Conservation (phyloP, 2,888 invertebrate species). For the Arrhopalites spinosus region DNA sequence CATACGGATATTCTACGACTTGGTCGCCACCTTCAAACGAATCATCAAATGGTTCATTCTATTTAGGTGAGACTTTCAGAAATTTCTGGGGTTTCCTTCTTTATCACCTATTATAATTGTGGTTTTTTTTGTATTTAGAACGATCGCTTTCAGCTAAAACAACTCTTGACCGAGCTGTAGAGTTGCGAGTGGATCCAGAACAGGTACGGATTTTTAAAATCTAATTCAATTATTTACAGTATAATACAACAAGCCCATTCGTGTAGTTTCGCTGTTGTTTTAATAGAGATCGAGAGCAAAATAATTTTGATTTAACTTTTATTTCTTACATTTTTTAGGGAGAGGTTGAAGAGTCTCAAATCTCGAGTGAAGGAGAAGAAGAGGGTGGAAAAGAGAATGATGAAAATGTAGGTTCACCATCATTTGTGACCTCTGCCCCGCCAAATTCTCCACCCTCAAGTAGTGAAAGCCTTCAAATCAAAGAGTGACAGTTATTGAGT, state of each 20-base stretch:
- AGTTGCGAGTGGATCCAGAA: constrained; percentile 69
- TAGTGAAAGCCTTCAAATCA: constrained; percentile 35
- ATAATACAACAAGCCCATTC: no score
- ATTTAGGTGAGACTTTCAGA: constrained; percentile 71
- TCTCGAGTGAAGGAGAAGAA: constrained; percentile 54
- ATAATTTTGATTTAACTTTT: background rate
- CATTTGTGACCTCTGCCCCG: constrained; percentile 25
- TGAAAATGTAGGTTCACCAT: constrained; percentile 6
- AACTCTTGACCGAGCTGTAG: constrained; percentile 78
- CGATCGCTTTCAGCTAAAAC: constrained; percentile 91
- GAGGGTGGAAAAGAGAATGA: constrained; percentile 29
- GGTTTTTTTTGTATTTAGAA: no score
- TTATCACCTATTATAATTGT: no score
- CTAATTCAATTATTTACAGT: no score
- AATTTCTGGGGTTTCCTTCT: no score
- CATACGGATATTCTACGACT: constrained; percentile 56
- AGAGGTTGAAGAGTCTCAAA: constrained; percentile 53
- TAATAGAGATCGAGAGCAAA: no score
- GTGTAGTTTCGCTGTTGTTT: no score
- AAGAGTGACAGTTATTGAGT: constrained; percentile 26
- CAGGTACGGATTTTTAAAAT: constrained; percentile 54
- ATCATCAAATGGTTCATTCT: constrained; percentile 85
- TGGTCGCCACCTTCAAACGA: constrained; percentile 93
- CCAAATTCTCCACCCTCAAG: constrained; percentile 39
- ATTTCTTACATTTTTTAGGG: constrained; percentile 35